These are phyloP conservation scores for Neopelma chrysocephalum DNA, from an alignment of 2,797 vertebrate genomes.

Conservation along the genomic window DNA sequence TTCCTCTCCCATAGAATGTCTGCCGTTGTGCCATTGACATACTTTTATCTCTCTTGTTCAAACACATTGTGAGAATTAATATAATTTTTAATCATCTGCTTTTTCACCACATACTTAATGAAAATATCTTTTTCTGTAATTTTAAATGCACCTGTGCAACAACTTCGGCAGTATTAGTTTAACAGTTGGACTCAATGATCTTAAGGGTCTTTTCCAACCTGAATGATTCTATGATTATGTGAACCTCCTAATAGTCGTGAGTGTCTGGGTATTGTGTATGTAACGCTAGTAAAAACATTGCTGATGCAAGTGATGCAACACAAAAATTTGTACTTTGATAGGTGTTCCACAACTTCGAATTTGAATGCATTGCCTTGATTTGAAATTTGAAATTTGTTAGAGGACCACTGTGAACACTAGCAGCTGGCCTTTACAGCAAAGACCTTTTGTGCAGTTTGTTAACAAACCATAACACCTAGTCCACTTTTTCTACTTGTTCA, in stretches of 20 bases:
- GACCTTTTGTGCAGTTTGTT: neutral
- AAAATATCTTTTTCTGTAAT: neutral
- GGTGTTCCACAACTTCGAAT: neutral
- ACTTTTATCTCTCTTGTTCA: neutral
- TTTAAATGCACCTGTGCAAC: neutral
- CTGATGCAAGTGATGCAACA: neutral
- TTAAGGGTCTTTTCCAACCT: neutral
- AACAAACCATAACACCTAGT: neutral
- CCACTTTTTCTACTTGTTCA: neutral
- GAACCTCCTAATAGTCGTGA: neutral
- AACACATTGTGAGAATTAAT: neutral
- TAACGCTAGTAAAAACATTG: neutral
- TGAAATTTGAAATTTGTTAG: neutral
- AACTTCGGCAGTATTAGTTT: neutral
- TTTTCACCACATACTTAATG: neutral
- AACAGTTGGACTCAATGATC: neutral
- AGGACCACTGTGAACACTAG: neutral
- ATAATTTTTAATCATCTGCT: neutral
- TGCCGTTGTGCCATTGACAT: neutral
- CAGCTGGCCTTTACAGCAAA: neutral
- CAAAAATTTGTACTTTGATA: neutral
- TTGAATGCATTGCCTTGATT: neutral
- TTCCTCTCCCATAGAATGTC: neutral
- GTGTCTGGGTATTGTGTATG: rapidly evolving
- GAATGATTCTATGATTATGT: neutral